Conservation (phyloP, 2,888 invertebrate genomes). For the Timandra comae region DNA sequence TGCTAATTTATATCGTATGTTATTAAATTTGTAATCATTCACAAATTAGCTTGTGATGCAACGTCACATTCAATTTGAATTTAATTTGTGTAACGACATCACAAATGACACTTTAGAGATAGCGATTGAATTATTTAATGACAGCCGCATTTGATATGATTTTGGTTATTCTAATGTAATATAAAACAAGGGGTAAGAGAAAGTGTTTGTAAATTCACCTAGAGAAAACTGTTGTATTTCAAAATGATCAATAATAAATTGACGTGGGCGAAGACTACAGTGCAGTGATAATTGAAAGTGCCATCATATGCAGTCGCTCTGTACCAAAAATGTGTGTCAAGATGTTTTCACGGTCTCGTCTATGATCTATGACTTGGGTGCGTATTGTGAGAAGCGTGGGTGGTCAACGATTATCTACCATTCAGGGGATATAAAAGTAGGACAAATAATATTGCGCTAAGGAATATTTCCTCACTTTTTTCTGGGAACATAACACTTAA, state of each 20-base stretch:
- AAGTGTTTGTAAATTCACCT: conserved; percentile 54
- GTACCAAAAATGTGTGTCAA: conserved; percentile 66
- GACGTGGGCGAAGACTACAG: conserved; percentile 42
- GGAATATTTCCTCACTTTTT: conserved; percentile 16
- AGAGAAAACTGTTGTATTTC: conserved; percentile 52
- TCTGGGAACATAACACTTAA: conserved; percentile 11
- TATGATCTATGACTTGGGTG: conserved; percentile 48
- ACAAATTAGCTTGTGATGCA: conserved; percentile 51
- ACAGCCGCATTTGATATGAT: conserved; percentile 54
- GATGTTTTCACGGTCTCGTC: conserved; percentile 64
- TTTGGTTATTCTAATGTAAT: conserved; percentile 37
- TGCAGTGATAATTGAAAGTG: conserved; percentile 72
- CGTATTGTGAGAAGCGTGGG: conserved; percentile 17
- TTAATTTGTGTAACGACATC: conserved; percentile 46
- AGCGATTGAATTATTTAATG: conserved; percentile 53
- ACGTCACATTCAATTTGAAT: conserved; percentile 48
- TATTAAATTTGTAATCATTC: conserved; percentile 38
- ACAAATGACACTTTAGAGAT: conserved; percentile 52
- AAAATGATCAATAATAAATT: conserved; percentile 50
- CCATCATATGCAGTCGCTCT: conserved; percentile 57
- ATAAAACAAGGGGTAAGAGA: conserved; percentile 56
- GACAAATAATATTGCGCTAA: conserved; percentile 1
- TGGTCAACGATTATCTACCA: conserved; percentile 1
- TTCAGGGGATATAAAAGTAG: neutral
- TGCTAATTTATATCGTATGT: conserved; percentile 28